These are phyloP conservation scores for Brachionus rubens DNA, from an alignment of 1,140 invertebrate species.

Conservation along the genomic window DNA sequence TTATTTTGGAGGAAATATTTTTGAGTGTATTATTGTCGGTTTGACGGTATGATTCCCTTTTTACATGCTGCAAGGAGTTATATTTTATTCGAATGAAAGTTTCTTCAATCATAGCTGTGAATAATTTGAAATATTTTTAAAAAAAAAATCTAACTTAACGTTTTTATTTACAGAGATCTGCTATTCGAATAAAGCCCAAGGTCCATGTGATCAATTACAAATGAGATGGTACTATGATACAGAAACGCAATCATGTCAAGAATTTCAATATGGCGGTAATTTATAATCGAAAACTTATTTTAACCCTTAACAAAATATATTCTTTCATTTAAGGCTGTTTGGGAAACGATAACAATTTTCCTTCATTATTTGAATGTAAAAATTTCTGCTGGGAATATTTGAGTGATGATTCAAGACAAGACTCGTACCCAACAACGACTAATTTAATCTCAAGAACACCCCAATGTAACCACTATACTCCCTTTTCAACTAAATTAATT, in stretches of 20 bases:
- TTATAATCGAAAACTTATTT: background rate
- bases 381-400: constrained; percentile 42
- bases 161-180: constrained; percentile 31
- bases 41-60: too few species aligned
- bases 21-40: too few species aligned
- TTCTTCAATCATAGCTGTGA: too few species aligned
- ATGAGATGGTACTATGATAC: constrained; percentile 77
- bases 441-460: background rate
- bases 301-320: background rate
- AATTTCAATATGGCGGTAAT: constrained; percentile 77
- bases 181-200: constrained; percentile 54
- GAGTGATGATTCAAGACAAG: constrained; percentile 19
- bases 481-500: background rate
- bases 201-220: constrained; percentile 77
- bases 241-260: constrained; percentile 70
- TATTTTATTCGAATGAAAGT: too few species aligned
- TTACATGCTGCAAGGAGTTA: too few species aligned
- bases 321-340: constrained; percentile 8
- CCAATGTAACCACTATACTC: background rate
- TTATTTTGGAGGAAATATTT: too few species aligned
- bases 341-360: constrained; percentile 45
- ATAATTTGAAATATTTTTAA: too few species aligned
- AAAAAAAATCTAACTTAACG: too few species aligned
- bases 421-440: background rate
- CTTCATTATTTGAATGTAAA: constrained; percentile 19